Percentiles rank a stretch among this genome's conserved stretches.
Conservation (phyloP, 2,113 vertebrate genomes). For the Poeciliopsis turrubarensis region DNA sequence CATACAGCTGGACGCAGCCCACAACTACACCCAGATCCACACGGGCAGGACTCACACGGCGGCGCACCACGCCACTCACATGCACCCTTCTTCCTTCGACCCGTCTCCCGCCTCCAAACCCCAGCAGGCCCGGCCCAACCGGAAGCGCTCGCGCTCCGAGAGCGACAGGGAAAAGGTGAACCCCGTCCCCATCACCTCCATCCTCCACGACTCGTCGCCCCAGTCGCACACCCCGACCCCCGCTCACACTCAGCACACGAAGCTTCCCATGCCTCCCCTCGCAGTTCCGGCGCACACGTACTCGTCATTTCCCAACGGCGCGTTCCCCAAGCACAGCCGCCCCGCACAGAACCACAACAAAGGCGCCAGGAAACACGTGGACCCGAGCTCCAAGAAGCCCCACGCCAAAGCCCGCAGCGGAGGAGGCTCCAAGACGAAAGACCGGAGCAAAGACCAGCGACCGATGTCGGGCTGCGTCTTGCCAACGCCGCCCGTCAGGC, state of each 20-base stretch:
- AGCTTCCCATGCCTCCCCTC: constrained; percentile 79
- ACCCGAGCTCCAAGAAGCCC: constrained; percentile 91
- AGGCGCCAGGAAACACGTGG: constrained; percentile 89
- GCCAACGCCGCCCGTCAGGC: constrained; percentile 88
- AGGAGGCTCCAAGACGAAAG: constrained; percentile 89
- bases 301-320: constrained; percentile 81
- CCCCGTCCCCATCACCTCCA: constrained; percentile 92
- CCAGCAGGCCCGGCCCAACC: constrained; percentile 87
- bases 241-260: constrained; percentile 84
- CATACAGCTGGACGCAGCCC: constrained; percentile 70
- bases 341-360: constrained; percentile 88
- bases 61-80: constrained; percentile 77
- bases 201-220: constrained; percentile 88
- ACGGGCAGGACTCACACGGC: constrained; percentile 74
- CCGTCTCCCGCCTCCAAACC: constrained; percentile 84
- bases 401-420: constrained; percentile 90
- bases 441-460: constrained; percentile 91
- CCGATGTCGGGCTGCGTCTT: constrained; percentile 87
- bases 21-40: constrained; percentile 75
- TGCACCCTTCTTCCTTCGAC: constrained; percentile 78
- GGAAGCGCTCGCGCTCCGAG: constrained; percentile 94
- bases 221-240: constrained; percentile 84
- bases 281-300: constrained; percentile 81
- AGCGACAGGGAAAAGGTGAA: constrained; percentile 95
- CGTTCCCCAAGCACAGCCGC: constrained; percentile 88